phyloP scores from a whole-genome alignment of 2,797 vertebrate genomes.

The Macrochelys suwanniensis region DNA sequence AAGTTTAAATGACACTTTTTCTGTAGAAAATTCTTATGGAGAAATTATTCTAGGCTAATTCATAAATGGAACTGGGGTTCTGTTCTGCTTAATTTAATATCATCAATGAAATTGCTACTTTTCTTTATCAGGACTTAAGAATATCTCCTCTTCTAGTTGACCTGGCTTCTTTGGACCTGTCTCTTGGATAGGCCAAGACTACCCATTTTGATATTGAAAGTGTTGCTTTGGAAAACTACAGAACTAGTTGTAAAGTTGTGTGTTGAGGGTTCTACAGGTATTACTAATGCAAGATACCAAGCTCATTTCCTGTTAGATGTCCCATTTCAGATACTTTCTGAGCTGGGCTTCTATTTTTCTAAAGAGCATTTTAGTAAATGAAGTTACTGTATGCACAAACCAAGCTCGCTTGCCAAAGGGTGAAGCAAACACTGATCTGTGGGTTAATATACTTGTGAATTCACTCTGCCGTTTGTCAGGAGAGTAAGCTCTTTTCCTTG shows the following conservation, averaged over 20 bases:
- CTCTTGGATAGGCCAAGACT: background rate
- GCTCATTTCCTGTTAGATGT: background rate
- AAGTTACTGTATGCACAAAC: background rate
- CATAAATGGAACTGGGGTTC: background rate
- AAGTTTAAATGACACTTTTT: background rate
- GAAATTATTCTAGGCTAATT: background rate
- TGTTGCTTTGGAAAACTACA: background rate
- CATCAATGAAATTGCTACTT: background rate
- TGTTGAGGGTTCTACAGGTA: background rate
- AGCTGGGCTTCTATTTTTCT: background rate
- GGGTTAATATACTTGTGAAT: background rate
- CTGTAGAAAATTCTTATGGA: constrained; percentile 1
- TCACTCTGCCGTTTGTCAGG: background rate
- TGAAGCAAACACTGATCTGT: background rate
- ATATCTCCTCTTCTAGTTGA: background rate
- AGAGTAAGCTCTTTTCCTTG: constrained; percentile 19
- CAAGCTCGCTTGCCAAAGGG: background rate
- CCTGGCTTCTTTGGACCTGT: background rate
- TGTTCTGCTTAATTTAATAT: background rate
- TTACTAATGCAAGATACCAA: background rate
- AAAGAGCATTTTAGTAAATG: background rate
- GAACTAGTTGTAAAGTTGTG: background rate
- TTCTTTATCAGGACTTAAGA: background rate
- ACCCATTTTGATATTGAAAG: background rate
- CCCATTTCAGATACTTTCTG: background rate